Conservation (phyloP, 37 sponge, comb jelly and placozoan species). For the Cladorhizidae sp. region DNA sequence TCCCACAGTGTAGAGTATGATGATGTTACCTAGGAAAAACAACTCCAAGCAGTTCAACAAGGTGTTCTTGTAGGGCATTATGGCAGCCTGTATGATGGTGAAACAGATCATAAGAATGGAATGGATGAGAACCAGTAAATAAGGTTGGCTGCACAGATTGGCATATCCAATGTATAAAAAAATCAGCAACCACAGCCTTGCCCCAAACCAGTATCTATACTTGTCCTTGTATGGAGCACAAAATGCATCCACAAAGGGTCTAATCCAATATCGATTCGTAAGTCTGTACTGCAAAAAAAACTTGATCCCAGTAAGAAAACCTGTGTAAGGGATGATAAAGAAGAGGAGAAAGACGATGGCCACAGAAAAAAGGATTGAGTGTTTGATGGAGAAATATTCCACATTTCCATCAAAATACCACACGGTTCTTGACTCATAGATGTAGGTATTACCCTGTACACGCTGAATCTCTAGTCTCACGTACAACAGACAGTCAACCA, state of each 20-base stretch:
- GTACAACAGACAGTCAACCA: conserved; percentile 4
- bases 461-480: not conserved
- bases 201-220: conserved; percentile 39
- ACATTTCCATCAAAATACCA: conserved; percentile 32
- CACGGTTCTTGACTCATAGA: not conserved
- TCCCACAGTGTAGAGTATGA: not conserved
- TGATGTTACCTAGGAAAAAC: conserved; percentile 5
- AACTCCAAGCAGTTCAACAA: conserved; percentile 6
- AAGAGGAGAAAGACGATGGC: not conserved
- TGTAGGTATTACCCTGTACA: not conserved
- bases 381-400: not conserved
- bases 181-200: conserved; percentile 10
- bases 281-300: conserved; percentile 3
- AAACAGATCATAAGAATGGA: not conserved
- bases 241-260: conserved; percentile 41
- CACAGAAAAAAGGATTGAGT: not conserved
- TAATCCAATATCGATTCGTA: conserved; percentile 2
- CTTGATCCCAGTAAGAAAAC: conserved; percentile 7
- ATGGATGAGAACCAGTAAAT: not conserved
- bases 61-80: conserved; percentile 19
- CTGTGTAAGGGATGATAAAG: conserved; percentile 21
- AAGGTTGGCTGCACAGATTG: not conserved
- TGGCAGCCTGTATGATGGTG: not conserved
- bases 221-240: conserved; percentile 52
- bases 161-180: conserved; percentile 7